Evolutionary conservation across 2,888 invertebrate genomes (phyloP).

Genomic region (Rhagophthalmus giganteus): DNA sequence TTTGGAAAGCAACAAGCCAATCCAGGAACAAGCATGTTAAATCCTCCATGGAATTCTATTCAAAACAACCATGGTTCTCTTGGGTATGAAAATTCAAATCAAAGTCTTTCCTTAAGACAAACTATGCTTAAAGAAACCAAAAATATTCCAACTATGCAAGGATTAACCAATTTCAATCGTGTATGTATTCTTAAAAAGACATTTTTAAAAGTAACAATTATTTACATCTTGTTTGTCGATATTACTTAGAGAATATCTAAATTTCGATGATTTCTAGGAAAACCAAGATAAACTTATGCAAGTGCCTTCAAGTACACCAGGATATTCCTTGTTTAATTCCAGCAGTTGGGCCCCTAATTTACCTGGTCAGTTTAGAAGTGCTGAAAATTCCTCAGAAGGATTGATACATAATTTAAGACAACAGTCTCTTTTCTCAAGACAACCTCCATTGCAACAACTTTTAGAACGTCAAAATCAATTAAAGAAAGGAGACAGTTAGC

Average conservation of each 20-base stretch:
- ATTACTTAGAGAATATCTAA: too few relatives aligned
- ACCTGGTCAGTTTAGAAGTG: slow-evolving; percentile 43
- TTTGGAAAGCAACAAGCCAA: slow-evolving; percentile 26
- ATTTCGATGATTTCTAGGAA: too few relatives aligned
- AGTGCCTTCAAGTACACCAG: slow-evolving; percentile 36
- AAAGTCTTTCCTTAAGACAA: slow-evolving; percentile 49
- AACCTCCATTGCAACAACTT: slow-evolving; percentile 75
- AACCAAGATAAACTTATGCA: slow-evolving; percentile 25
- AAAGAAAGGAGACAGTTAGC: slow-evolving; percentile 43
- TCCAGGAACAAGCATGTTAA: slow-evolving; percentile 39
- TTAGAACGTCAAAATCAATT: slow-evolving; percentile 78
- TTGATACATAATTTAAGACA: slow-evolving; percentile 38
- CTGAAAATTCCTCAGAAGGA: slow-evolving; percentile 35
- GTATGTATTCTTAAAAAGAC: too few relatives aligned
- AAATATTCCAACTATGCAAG: slow-evolving; percentile 31
- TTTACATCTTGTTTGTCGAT: background rate
- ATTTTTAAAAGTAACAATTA: too few relatives aligned
- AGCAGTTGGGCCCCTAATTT: slow-evolving; percentile 53
- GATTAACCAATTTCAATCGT: slow-evolving; percentile 7
- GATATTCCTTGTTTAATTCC: slow-evolving; percentile 54
- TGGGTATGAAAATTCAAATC: slow-evolving; percentile 30
- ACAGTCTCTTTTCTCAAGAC: slow-evolving; percentile 77
- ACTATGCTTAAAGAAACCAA: slow-evolving; percentile 53
- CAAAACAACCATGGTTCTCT: slow-evolving; percentile 18
- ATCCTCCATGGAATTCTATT: slow-evolving; percentile 40